Percentiles rank a stretch among this genome's conserved stretches.
Conservation (phyloP, 2,113 vertebrate species). For the Machaerirhynchus nigripectus region DNA sequence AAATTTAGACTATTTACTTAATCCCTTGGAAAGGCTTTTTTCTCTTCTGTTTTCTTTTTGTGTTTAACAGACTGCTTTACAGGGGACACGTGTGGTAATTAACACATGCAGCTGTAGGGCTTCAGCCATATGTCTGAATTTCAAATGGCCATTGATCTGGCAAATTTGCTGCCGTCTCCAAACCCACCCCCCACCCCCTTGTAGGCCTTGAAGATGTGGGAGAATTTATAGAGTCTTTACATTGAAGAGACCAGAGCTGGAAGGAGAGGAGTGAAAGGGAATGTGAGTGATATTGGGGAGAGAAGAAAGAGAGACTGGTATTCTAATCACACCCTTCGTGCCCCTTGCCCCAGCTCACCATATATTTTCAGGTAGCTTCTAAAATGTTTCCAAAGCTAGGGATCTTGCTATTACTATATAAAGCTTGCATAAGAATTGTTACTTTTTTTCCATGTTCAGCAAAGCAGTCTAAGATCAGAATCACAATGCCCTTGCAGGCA, state of each 20-base stretch:
- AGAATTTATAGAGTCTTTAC: conserved; percentile 37
- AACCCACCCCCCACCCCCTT: neutral
- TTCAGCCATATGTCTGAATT: conserved; percentile 76
- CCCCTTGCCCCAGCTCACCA: neutral
- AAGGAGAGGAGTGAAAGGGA: neutral
- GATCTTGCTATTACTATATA: neutral
- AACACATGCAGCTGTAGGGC: conserved; percentile 74
- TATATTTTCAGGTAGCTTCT: neutral
- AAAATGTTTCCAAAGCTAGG: neutral
- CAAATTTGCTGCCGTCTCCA: conserved; percentile 27
- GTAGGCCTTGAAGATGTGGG: conserved; percentile 55
- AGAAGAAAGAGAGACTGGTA: neutral
- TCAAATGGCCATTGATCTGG: conserved; percentile 78
- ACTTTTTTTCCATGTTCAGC: neutral
- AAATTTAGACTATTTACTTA: conserved; percentile 77
- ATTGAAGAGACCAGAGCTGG: neutral
- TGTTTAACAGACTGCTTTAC: conserved; percentile 75
- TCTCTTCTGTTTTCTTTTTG: conserved; percentile 73
- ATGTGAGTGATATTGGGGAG: neutral
- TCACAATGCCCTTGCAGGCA: neutral
- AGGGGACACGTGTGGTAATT: conserved; percentile 78
- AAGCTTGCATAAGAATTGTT: neutral
- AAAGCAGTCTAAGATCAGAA: neutral
- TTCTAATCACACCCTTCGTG: neutral
- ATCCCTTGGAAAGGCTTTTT: conserved; percentile 73